Conservation (phyloP, 2,797 vertebrate genomes). For the Pipistrellus kuhlii region DNA sequence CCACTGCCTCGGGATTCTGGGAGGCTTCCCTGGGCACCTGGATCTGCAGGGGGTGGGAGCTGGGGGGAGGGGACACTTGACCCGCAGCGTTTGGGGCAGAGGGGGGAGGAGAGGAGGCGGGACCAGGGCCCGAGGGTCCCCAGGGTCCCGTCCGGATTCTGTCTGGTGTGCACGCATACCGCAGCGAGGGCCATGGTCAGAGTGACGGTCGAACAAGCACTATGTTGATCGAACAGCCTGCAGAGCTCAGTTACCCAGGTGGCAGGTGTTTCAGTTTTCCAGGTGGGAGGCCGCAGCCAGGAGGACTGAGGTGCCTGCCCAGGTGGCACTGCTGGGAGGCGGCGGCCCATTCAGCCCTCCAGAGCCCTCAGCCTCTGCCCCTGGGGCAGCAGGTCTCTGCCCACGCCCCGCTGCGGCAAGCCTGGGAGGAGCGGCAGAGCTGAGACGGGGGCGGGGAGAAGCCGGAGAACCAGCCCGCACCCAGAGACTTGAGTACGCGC, state of each 20-base stretch:
- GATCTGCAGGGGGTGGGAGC: neutral
- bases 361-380: neutral
- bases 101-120: too few relatives aligned
- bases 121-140: neutral
- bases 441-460: neutral
- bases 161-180: neutral
- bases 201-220: accelerated
- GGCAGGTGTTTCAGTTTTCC: neutral
- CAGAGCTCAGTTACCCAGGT: accelerated
- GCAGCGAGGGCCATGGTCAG: neutral
- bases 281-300: neutral
- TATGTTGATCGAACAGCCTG: too few relatives aligned
- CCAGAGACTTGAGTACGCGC: neutral
- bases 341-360: neutral
- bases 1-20: too few relatives aligned
- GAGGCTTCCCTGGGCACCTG: neutral
- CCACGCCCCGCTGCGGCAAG: neutral
- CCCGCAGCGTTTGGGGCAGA: neutral
- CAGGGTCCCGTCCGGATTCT: neutral
- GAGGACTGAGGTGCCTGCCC: neutral
- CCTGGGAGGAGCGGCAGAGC: neutral
- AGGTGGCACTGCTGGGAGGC: neutral
- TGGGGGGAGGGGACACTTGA: accelerated
- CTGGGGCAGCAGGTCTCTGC: neutral
- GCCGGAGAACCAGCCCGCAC: neutral